phyloP scores from a whole-genome alignment of 2,797 vertebrate species.

The Cyprinodon diabolis region DNA sequence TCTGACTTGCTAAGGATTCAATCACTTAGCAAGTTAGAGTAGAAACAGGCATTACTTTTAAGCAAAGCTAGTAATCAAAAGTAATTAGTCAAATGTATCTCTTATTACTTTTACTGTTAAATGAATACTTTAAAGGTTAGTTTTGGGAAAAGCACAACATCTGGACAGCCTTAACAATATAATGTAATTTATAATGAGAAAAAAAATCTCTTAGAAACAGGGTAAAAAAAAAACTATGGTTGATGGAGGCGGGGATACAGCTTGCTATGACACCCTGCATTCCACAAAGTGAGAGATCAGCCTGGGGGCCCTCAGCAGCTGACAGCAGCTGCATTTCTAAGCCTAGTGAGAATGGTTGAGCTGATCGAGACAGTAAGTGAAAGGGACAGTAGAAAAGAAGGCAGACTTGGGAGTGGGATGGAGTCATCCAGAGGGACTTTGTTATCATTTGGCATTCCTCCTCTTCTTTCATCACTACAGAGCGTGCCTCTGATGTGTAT shows the following conservation, averaged over 20 bases:
- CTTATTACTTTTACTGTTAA: not conserved
- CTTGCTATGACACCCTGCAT: constrained; percentile 61
- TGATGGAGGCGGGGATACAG: constrained; percentile 35
- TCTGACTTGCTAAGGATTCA: constrained; percentile 34
- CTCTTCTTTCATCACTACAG: constrained; percentile 68
- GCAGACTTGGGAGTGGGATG: constrained; percentile 51
- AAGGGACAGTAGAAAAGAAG: constrained; percentile 64
- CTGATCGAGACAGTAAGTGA: constrained; percentile 61
- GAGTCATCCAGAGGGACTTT: constrained; percentile 62
- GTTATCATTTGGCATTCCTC: constrained; percentile 70
- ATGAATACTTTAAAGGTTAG: constrained; percentile 8
- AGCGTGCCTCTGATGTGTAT: constrained; percentile 57
- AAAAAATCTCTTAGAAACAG: constrained; percentile 23
- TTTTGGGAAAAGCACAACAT: not conserved
- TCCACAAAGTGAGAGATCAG: constrained; percentile 73
- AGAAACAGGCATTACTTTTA: constrained; percentile 5
- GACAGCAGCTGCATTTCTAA: constrained; percentile 65
- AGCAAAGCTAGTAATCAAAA: constrained; percentile 35
- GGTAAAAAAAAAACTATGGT: constrained; percentile 18
- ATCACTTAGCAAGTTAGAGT: constrained; percentile 31
- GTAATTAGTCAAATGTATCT: constrained; percentile 3
- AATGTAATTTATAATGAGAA: not conserved
- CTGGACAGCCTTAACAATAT: not conserved
- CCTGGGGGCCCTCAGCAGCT: constrained; percentile 64
- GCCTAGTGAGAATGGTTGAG: constrained; percentile 34